phyloP scores from a whole-genome alignment of 2,888 invertebrate genomes.

The Icerya purchasi region DNA sequence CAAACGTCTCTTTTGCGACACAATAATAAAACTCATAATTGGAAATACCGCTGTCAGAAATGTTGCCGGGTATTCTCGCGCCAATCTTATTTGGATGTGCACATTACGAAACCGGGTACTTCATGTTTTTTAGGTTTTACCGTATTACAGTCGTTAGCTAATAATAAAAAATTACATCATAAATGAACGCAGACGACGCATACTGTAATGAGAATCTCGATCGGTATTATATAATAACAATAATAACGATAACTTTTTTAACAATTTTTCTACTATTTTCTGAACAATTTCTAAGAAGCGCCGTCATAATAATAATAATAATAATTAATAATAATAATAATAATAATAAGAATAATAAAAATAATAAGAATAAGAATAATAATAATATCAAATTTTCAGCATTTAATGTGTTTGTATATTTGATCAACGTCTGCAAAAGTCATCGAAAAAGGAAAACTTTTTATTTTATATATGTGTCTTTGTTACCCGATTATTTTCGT shows the following conservation, averaged over 20 bases:
- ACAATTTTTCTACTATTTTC: background rate
- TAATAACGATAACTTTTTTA: background rate
- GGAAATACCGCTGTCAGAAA: conserved; percentile 20
- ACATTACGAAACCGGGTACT: conserved; percentile 20
- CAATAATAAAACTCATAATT: conserved; percentile 21
- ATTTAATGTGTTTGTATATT: too few species aligned
- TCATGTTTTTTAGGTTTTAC: conserved; percentile 18
- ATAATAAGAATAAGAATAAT: too few species aligned
- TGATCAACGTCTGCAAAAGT: too few species aligned
- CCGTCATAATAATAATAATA: too few species aligned
- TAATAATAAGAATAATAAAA: too few species aligned
- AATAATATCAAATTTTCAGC: too few species aligned
- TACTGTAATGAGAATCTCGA: background rate
- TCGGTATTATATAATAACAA: background rate
- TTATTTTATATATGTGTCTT: too few species aligned
- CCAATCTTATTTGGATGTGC: conserved; percentile 21
- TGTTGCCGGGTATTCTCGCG: conserved; percentile 21
- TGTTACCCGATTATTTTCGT: too few species aligned
- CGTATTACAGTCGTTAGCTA: conserved; percentile 1
- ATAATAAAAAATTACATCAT: background rate
- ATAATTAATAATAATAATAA: too few species aligned
- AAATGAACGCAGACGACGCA: background rate
- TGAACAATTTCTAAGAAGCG: background rate
- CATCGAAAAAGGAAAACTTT: too few species aligned
- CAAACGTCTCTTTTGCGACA: conserved; percentile 21